Conservation (phyloP, 2,113 vertebrate genomes). For the Pseudonaja textilis region DNA sequence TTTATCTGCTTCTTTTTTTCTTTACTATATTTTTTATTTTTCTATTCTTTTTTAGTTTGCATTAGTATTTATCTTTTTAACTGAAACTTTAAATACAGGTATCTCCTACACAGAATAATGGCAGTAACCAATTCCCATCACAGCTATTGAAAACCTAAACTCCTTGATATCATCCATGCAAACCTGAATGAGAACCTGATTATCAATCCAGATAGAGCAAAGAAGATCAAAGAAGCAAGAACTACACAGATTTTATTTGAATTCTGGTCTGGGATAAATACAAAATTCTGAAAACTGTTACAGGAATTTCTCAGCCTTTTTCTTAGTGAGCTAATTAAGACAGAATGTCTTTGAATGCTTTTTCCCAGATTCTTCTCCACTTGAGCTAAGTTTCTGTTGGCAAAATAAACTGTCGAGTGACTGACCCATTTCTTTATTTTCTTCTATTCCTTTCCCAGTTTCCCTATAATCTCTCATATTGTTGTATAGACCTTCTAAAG, state of each 20-base stretch:
- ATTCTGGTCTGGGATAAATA: neutral
- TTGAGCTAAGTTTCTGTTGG: neutral
- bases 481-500: neutral
- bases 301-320: neutral
- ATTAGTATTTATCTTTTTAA: neutral
- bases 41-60: neutral
- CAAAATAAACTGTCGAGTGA: neutral
- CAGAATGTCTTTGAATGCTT: neutral
- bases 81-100: neutral
- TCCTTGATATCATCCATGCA: neutral
- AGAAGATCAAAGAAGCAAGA: neutral
- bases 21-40: neutral
- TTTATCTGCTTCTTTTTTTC: neutral
- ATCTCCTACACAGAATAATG: neutral
- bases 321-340: neutral
- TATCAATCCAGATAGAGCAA: neutral
- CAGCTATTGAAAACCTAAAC: neutral
- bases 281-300: neutral
- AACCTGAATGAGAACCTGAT: neutral
- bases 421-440: neutral
- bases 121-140: neutral
- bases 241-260: neutral
- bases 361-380: neutral
- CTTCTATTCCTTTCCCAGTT: neutral
- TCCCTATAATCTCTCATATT: neutral